Evolutionary conservation across 1,140 invertebrate genomes (phyloP), one percentile per base, ranked within the genome.

Genomic region (Pseudomyrmex pallidus): DNA sequence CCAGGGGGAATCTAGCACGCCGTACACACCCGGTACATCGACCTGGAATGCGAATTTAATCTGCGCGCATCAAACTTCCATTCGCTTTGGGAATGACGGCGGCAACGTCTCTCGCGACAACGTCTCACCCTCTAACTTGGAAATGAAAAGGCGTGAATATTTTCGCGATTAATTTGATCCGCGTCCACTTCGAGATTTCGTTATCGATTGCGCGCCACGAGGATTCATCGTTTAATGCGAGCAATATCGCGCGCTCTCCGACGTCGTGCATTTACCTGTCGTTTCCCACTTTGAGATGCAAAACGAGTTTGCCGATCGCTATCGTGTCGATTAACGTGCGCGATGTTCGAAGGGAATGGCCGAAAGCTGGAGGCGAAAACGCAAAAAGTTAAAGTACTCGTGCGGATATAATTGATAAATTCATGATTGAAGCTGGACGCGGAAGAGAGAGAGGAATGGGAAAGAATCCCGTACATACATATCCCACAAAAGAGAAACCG

Each of bases 251-350:
- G 64, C 72, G 50, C 22, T 17, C 35, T 46, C 68, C 25, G 20
- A 17, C 67, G 74, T 52, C 61, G 74, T 63, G 76, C 76, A 80
- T 84, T 80, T 80, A 59, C 54, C 76, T 72, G 76, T 57, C 54
- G 66, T 68, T 67, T 83, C 64, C 46, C 80, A 84, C 80, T 85
- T 85, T 85, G 84, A 85, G 57, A 83, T 85, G 78, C 84, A 83
- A 85, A 83, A 85, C 50, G 72, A 85, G 80, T 73, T 68, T 85
- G 67, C 77, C 50, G 25, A 10, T 13, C 64, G 22, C 62, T 76
- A 56, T 67, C 59, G 62, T 50, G 77, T 82, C 77, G 78, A 56
- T 82, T 73, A 83, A 44, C 67, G 67, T 48, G 46, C 62, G 54
- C 76, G 63, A 80, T 22, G 56, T 52, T 64, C 62, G 73, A 63